Conservation (phyloP, 2,888 invertebrate genomes). For the Argyresthia goedartella region DNA sequence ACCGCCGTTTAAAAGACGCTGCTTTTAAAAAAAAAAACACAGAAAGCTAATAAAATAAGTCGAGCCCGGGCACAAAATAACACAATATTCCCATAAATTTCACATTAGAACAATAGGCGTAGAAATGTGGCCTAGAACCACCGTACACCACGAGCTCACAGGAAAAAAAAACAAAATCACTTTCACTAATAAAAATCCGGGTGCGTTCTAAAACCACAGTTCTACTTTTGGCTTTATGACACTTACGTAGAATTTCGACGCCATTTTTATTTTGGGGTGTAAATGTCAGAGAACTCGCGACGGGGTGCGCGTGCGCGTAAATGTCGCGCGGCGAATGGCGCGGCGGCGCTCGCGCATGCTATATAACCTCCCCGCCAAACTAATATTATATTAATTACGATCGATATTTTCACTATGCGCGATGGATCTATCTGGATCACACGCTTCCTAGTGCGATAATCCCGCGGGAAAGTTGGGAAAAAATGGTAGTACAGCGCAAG, state of each 20-base stretch:
- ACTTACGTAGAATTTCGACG: constrained; percentile 68
- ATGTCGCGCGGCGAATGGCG: constrained; percentile 61
- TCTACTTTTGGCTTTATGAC: constrained; percentile 35
- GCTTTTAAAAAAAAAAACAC: constrained; percentile 1
- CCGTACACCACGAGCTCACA: constrained; percentile 15
- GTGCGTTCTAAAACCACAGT: constrained; percentile 58
- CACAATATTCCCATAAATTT: constrained; percentile 16
- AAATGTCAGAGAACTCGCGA: constrained; percentile 55
- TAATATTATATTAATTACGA: constrained; percentile 62
- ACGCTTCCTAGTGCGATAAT: constrained; percentile 44
- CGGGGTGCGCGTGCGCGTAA: constrained; percentile 46
- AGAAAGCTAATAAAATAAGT: constrained; percentile 1
- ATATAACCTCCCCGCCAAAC: constrained; percentile 63
- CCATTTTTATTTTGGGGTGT: constrained; percentile 42
- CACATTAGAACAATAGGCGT: constrained; percentile 38
- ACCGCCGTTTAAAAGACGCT: background rate
- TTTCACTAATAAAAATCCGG: constrained; percentile 25
- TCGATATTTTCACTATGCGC: constrained; percentile 49
- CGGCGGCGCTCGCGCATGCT: constrained; percentile 26
- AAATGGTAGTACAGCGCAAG: background rate
- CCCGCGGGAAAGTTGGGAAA: constrained; percentile 14
- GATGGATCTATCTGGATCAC: constrained; percentile 47
- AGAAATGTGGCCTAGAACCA: constrained; percentile 60
- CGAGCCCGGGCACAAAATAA: constrained; percentile 1
- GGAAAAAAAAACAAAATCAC: constrained; percentile 8